phyloP scores from a whole-genome alignment of 1,140 invertebrate species.

The Oscheius sp. region DNA sequence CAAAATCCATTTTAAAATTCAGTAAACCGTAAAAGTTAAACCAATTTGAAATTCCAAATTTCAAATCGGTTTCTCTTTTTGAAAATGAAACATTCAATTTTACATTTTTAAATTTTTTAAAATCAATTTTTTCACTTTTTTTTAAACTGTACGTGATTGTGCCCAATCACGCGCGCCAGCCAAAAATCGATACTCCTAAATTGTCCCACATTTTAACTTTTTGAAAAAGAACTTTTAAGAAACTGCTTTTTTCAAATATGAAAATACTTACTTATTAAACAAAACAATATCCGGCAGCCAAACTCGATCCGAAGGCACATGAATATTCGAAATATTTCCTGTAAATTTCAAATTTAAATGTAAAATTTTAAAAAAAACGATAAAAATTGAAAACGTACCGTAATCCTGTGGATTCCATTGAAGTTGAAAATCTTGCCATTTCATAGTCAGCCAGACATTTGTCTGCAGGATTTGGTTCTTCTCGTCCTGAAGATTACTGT shows the following conservation, averaged over 20 bases:
- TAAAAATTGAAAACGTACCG: constrained; percentile 29
- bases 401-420: constrained; percentile 49
- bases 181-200: no score
- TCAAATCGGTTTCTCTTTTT: no score
- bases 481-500: constrained; percentile 51
- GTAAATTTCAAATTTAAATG: neutral
- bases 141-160: no score
- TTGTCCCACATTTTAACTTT: no score
- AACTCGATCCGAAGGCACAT: constrained; percentile 89
- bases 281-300: constrained; percentile 99
- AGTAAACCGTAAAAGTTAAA: no score
- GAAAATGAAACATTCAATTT: no score
- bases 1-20: no score
- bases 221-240: no score
- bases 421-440: constrained; percentile 95
- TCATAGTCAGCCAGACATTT: constrained; percentile 62
- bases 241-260: neutral
- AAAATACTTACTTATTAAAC: constrained; percentile 88
- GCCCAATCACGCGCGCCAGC: no score
- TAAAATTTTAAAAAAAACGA: neutral
- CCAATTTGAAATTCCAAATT: no score
- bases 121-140: no score
- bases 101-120: no score
- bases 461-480: constrained; percentile 60
- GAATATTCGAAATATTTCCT: constrained; percentile 33